phyloP scores from a whole-genome alignment of 2,113 vertebrate genomes.

The Stomatorhinus ivindoensis region DNA sequence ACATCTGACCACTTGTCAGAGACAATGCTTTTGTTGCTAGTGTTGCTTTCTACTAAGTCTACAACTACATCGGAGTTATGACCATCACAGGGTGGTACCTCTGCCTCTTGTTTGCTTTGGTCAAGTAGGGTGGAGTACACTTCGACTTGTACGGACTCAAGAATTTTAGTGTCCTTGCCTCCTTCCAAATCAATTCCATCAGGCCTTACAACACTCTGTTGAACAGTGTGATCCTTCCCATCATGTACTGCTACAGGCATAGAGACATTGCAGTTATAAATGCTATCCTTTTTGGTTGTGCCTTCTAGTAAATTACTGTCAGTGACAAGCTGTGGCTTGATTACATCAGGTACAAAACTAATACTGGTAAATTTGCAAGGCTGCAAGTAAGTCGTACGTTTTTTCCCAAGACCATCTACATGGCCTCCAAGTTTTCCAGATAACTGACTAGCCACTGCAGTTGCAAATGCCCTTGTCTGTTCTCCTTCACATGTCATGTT shows the following conservation, averaged over 20 bases:
- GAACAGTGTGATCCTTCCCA: neutral
- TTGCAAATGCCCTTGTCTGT: neutral
- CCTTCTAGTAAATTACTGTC: neutral
- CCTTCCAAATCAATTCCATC: conserved; percentile 18
- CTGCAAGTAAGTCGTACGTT: neutral
- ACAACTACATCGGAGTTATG: neutral
- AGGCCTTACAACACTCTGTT: neutral
- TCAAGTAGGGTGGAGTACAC: neutral
- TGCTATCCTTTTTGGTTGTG: neutral
- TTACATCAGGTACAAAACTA: neutral
- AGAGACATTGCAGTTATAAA: neutral
- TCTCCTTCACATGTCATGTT: neutral
- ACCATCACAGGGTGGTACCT: neutral
- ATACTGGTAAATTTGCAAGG: neutral
- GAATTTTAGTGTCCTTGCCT: neutral
- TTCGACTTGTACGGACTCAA: conserved; percentile 5
- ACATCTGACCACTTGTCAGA: neutral
- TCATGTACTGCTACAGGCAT: neutral
- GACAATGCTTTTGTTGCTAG: neutral
- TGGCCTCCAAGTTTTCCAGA: neutral
- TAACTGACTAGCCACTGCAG: neutral
- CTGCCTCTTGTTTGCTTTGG: neutral
- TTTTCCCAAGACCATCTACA: neutral
- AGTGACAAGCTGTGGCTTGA: neutral
- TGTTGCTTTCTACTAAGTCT: conserved; percentile 2